Evolutionary conservation across 2,797 vertebrate species (phyloP), one percentile per base, ranked within the genome.

Genomic region (Rhyacichthys aspro): DNA sequence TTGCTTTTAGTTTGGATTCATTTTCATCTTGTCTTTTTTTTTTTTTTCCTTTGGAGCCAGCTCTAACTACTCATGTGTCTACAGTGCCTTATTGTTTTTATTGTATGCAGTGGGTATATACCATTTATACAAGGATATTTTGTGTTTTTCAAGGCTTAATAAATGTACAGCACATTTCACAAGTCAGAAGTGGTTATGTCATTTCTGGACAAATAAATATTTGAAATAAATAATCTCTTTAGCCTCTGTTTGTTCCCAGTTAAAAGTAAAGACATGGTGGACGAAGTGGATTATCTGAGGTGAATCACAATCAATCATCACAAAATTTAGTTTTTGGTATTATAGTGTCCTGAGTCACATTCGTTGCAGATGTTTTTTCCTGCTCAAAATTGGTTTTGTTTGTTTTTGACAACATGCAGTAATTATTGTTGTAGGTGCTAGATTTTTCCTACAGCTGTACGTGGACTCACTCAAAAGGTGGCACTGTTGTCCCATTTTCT

Each of bases 101-200:
- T 79, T 83, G 70, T 81, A 87, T 82, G 67, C 69, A 80, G 80
- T 89, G 46, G 89, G 77, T 90, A 85, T 75, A 82, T 78, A 87
- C 63, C 70, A 65, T 84, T 88, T 85, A 81, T 82, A 60, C 80
- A 53, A 75, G 83, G 71, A 70, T 71, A 54, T 79, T 71, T 73
- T 72, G 49, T 70, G 70, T 79, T 84, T 82, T 83, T 59, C 62
- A 87, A 68, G 67, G 80, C 75, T 83, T 69, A 88, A 88, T 90
- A 92, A 90, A 90, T 88, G 67, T 85, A 78, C 82, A 86, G 75
- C 86, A 86, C 86, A 86, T 88, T 90, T 89, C 55, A 28, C 23
- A 80, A 78, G 55, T 74, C 72, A 42, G 58, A 70, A 32, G 33
- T 71, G 56, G 37, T 74, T 48, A 32, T 72, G 57, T 86, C 46